Conservation (phyloP, 2,113 vertebrate species). For the Datnioides undecimradiatus region DNA sequence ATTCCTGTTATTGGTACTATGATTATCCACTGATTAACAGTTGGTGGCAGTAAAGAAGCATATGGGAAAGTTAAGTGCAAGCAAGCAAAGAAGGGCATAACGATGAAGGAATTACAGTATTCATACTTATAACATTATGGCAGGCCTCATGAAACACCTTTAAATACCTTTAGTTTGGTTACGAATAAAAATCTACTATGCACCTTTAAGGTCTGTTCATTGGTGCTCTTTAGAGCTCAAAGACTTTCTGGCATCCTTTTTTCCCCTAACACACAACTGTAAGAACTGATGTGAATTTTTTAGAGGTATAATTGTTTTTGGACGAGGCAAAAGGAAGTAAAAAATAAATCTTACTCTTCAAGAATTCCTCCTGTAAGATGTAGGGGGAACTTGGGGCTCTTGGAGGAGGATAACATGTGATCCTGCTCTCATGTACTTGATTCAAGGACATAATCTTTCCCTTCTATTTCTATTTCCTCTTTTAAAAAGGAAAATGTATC, state of each 20-base stretch:
- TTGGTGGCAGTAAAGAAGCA: background rate
- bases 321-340: background rate
- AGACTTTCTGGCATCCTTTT: background rate
- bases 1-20: background rate
- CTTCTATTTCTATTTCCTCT: background rate
- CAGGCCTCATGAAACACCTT: background rate
- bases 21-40: background rate
- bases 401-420: constrained; percentile 3
- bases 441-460: background rate
- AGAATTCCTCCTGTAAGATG: background rate
- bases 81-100: background rate
- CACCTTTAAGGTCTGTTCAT: background rate
- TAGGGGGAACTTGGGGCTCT: background rate
- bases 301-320: background rate
- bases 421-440: background rate
- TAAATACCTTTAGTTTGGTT: background rate
- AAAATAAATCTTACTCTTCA: constrained; percentile 9
- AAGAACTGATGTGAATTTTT: background rate
- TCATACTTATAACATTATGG: background rate
- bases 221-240: background rate
- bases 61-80: background rate
- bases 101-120: background rate
- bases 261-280: background rate
- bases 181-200: background rate
- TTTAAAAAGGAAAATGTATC: background rate